A percentile compares a stretch with the other conserved stretches of the same genome.
phyloP scores from a whole-genome alignment of 2,888 invertebrate genomes.

The Nemurella pictetii region DNA sequence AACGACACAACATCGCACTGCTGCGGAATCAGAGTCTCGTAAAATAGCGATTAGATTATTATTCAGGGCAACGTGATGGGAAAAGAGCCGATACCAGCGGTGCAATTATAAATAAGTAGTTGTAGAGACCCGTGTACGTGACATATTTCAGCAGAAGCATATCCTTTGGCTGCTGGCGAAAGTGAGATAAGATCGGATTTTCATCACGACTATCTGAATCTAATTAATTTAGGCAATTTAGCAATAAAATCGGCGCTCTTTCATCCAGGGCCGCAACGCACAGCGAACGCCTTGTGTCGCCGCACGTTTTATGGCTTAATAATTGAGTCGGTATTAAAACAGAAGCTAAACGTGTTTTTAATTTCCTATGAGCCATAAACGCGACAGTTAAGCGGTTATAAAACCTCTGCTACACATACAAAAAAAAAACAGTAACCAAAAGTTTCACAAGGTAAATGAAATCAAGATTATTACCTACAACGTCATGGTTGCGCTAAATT shows the following conservation, averaged over 20 bases:
- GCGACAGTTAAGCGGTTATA: background rate
- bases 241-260: background rate
- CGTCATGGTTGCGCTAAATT: background rate
- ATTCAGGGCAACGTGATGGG: background rate
- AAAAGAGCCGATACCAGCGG: background rate
- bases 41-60: background rate
- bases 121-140: background rate
- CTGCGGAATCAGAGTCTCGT: background rate
- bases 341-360: background rate
- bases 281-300: background rate
- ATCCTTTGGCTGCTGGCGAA: background rate
- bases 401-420: background rate
- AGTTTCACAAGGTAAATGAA: background rate
- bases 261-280: background rate
- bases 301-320: background rate
- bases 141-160: background rate
- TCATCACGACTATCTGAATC: background rate
- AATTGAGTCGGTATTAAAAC: background rate
- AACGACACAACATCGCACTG: background rate
- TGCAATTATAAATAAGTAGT: background rate
- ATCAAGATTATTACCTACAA: background rate
- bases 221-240: background rate
- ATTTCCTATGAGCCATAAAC: background rate
- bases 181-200: too few relatives aligned
- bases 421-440: background rate